These are phyloP conservation scores for Dyspetes luteomarginatus DNA, from an alignment of 2,888 invertebrate species.

Conservation along the genomic window DNA sequence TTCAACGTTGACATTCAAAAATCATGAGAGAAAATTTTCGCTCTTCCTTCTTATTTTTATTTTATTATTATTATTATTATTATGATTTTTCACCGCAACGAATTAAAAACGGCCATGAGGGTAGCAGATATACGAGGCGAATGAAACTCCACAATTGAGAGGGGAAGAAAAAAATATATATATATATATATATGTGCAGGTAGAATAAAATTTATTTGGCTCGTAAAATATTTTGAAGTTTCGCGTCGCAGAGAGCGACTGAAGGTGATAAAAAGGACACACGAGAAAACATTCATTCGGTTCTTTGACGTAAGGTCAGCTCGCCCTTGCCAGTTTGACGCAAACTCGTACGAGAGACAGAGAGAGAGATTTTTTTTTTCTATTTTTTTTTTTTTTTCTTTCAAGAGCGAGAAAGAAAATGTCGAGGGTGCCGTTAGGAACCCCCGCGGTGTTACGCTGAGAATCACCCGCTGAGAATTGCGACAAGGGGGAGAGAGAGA, in stretches of 20 bases:
- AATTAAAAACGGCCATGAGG: not conserved
- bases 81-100: not conserved
- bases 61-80: too few relatives aligned
- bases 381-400: slow-evolving; percentile 8
- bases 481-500: slow-evolving; percentile 34
- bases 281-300: slow-evolving; percentile 64
- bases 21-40: not conserved
- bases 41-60: too few relatives aligned
- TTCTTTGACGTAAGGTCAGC: slow-evolving; percentile 68
- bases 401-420: slow-evolving; percentile 45
- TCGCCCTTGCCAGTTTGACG: too few relatives aligned
- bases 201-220: slow-evolving; percentile 36
- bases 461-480: slow-evolving; percentile 48
- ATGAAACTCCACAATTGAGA: slow-evolving; percentile 18
- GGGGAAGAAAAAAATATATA: slow-evolving; percentile 8
- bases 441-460: slow-evolving; percentile 62
- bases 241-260: slow-evolving; percentile 31
- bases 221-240: slow-evolving; percentile 62
- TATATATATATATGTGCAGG: slow-evolving; percentile 25
- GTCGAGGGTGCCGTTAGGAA: slow-evolving; percentile 24
- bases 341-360: slow-evolving; percentile 43
- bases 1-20: not conserved
- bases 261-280: slow-evolving; percentile 30
- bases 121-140: slow-evolving; percentile 16
- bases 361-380: slow-evolving; percentile 17